These are phyloP conservation scores for Alauda arvensis DNA, from an alignment of 2,797 vertebrate genomes.

Conservation along the genomic window DNA sequence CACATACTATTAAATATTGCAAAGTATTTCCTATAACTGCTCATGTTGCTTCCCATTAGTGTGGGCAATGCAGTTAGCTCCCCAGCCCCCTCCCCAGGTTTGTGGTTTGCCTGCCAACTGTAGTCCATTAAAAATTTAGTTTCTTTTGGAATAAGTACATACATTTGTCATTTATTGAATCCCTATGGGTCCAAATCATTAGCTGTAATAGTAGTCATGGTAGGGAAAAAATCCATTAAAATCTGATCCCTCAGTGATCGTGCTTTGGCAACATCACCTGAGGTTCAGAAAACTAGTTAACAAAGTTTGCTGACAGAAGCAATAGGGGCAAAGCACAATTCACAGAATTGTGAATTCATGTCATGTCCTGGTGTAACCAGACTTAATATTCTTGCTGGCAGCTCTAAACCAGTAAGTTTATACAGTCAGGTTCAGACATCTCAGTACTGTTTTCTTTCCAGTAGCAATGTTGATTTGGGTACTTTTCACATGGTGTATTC, in stretches of 20 bases:
- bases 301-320: not conserved
- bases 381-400: not conserved
- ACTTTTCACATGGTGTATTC: not conserved
- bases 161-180: conserved; percentile 25
- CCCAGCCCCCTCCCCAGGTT: not conserved
- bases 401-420: not conserved
- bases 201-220: not conserved
- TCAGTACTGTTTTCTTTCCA: not conserved
- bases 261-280: conserved; percentile 7
- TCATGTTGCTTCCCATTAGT: conserved; percentile 35
- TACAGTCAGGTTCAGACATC: not conserved
- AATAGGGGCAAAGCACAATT: not conserved
- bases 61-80: not conserved
- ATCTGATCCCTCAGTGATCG: not conserved
- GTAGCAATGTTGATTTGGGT: not conserved
- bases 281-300: conserved; percentile 21
- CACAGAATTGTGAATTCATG: not conserved
- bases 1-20: conserved; percentile 10
- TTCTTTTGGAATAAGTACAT: conserved; percentile 27
- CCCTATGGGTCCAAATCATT: not conserved
- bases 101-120: conserved; percentile 20
- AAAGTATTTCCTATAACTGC: conserved; percentile 36
- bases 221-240: conserved; percentile 12
- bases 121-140: conserved; percentile 44
- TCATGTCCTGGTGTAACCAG: not conserved